phyloP scores from a whole-genome alignment of 2,113 vertebrate species.

The Lamprologus callipterus region DNA sequence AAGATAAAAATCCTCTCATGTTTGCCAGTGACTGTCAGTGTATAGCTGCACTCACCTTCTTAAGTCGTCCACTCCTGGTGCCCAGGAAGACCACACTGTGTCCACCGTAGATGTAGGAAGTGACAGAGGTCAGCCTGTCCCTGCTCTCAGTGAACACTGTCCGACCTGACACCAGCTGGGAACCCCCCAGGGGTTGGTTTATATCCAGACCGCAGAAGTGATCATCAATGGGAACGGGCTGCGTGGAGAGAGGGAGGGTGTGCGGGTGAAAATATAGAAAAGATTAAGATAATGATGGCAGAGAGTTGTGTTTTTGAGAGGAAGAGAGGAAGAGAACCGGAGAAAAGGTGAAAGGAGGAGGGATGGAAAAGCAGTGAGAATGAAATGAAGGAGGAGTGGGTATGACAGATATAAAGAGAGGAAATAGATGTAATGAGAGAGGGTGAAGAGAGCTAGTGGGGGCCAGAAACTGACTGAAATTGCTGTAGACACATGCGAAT shows the following conservation, averaged over 20 bases:
- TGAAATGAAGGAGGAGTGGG: background rate
- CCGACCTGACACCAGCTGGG: conserved; percentile 80
- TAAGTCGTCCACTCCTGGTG: conserved; percentile 84
- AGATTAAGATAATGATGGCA: background rate
- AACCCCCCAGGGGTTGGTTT: conserved; percentile 94
- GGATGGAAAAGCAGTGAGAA: background rate
- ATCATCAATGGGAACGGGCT: conserved; percentile 96
- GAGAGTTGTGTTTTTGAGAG: background rate
- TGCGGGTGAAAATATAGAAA: background rate
- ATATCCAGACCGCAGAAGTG: conserved; percentile 95
- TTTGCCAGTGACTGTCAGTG: background rate
- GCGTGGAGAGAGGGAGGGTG: background rate
- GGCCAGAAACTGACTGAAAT: conserved; percentile 25
- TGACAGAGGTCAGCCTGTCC: conserved; percentile 87
- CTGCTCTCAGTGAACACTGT: conserved; percentile 80
- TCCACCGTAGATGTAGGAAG: conserved; percentile 85
- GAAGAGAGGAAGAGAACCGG: background rate
- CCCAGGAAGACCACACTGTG: conserved; percentile 92
- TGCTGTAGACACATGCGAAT: conserved; percentile 30
- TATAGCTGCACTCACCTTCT: conserved; percentile 78
- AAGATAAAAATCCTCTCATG: background rate
- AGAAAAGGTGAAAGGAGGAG: background rate
- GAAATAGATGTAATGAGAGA: conserved; percentile 1
- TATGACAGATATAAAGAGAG: conserved; percentile 5
- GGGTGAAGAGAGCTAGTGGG: background rate